phyloP scores from a whole-genome alignment of 2,888 invertebrate species.

The Halictus ligatus region DNA sequence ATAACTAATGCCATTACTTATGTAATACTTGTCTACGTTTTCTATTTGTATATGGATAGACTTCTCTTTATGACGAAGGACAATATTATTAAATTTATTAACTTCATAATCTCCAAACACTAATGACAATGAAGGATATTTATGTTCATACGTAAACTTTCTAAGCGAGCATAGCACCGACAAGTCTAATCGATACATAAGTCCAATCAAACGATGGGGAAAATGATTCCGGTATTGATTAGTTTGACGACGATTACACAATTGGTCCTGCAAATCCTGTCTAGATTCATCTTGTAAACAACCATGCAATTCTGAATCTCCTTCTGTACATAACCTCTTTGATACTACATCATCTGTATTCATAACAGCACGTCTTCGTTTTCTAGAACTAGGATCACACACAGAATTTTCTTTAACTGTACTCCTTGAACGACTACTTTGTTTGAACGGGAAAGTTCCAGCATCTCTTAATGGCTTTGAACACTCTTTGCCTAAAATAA shows the following conservation, averaged over 20 bases:
- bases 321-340: not conserved
- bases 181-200: not conserved
- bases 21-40: not conserved
- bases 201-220: not conserved
- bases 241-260: not conserved
- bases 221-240: not conserved
- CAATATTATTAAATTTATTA: not conserved
- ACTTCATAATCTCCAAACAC: not conserved
- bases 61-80: not conserved
- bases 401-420: not conserved
- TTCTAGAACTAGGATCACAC: not conserved
- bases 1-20: not conserved
- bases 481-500: not conserved
- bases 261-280: not conserved
- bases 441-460: not conserved
- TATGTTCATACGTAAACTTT: not conserved
- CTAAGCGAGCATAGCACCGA: not conserved
- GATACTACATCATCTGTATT: not conserved
- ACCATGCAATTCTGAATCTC: not conserved
- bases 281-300: not conserved
- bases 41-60: not conserved
- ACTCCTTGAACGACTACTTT: not conserved
- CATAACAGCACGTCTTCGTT: not conserved
- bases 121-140: not conserved
- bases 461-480: not conserved